Percentiles rank a stretch among this genome's conserved stretches.
These are phyloP conservation scores for Habroteleia sp. DNA, from an alignment of 2,888 invertebrate genomes.

Conservation along the genomic window DNA sequence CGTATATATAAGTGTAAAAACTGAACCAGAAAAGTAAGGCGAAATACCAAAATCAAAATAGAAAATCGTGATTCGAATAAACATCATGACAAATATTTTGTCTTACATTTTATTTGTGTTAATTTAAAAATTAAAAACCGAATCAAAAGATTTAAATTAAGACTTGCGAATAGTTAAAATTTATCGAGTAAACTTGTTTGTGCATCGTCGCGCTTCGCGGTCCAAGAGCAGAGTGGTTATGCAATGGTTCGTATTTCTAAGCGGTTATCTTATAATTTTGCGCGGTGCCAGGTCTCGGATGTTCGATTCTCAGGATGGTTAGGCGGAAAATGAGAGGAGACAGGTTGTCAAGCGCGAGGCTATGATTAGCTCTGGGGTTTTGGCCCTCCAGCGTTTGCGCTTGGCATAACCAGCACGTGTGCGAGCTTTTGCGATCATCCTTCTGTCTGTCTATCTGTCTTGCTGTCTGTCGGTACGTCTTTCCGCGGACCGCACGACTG, in stretches of 20 bases:
- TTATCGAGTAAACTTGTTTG: no score
- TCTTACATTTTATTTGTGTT: no score
- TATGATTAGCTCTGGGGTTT: constrained; percentile 76
- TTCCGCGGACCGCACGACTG: constrained; percentile 73
- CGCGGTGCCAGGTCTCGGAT: constrained; percentile 51
- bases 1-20: no score
- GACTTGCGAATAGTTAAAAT: no score
- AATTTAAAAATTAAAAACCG: no score
- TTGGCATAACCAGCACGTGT: constrained; percentile 72
- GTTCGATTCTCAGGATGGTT: constrained; percentile 70
- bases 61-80: no score
- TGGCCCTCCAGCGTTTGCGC: constrained; percentile 66
- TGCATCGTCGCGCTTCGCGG: no score
- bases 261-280: constrained; percentile 43
- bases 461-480: constrained; percentile 67
- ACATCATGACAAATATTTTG: no score
- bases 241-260: constrained; percentile 48
- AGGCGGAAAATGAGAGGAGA: constrained; percentile 80
- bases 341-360: constrained; percentile 80
- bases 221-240: constrained; percentile 9
- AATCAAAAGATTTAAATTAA: no score
- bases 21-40: no score
- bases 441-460: constrained; percentile 64
- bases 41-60: no score
- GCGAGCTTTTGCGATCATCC: constrained; percentile 60